phyloP scores from a whole-genome alignment of 2,113 vertebrate species.

The Clupea harengus region DNA sequence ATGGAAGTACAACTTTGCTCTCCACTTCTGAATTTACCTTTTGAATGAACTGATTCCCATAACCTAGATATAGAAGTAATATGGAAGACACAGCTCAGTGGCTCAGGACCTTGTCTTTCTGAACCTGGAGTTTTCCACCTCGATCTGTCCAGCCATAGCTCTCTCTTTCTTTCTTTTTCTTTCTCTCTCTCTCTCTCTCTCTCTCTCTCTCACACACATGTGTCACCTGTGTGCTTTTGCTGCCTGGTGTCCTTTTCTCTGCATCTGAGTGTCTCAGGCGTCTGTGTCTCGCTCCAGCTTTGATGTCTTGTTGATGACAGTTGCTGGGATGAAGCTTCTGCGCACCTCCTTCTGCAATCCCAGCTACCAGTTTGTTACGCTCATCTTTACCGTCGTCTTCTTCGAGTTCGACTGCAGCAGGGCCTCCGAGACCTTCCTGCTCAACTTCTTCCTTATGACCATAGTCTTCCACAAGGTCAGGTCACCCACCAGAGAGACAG shows the following conservation, averaged over 20 bases:
- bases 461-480: constrained; percentile 92
- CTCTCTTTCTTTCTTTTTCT: neutral
- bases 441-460: constrained; percentile 96
- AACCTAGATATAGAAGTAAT: neutral
- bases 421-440: constrained; percentile 90
- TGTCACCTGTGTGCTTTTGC: constrained; percentile 31
- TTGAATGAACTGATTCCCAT: neutral
- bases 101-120: neutral
- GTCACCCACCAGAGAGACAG: constrained; percentile 36
- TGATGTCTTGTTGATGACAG: constrained; percentile 89
- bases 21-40: neutral
- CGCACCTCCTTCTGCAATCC: constrained; percentile 92
- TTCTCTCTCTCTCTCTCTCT: neutral
- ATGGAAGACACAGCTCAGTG: neutral
- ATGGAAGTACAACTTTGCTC: neutral
- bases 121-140: neutral
- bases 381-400: constrained; percentile 91
- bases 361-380: constrained; percentile 85
- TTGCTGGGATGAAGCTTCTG: constrained; percentile 92
- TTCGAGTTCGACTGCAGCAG: constrained; percentile 93
- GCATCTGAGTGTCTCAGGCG: constrained; percentile 50
- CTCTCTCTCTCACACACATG: constrained; percentile 1
- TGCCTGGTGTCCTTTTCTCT: constrained; percentile 38
- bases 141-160: neutral
- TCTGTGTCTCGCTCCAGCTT: constrained; percentile 75